Evolutionary conservation across 2,888 invertebrate genomes (phyloP), one percentile per base, ranked within the genome.

Genomic region (Drosophila antonietae): DNA sequence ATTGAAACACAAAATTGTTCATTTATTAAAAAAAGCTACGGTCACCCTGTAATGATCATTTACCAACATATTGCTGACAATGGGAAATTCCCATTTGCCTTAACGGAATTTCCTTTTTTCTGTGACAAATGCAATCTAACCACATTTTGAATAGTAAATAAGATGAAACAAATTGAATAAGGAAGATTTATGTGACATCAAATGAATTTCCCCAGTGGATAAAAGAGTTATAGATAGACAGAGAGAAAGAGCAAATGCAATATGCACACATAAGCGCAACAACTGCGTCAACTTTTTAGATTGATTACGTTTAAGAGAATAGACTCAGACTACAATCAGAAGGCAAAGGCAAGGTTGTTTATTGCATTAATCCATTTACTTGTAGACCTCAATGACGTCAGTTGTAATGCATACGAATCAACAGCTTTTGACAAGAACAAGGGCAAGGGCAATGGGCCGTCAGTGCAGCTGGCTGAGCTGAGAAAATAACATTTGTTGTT

Each of bases 231-330:
- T 8, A 46, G 8, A 23, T 23, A 15, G 23, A 46, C 6, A 6
- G 12, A 46, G 23, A 23, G 46, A 23, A 23, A 44, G 46, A 7
- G 6, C 5, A 23, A 46, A 15, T 46, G 46, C 46, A 46, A 39
- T 7, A 20, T 31, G 56, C 55, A 15, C 39, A 52, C 52, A 55
- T 37, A 57, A 28, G 44, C n/a, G 28, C 65, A 55, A 33, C 20
- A 44, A 20, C 44, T 58, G 57, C 52, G 20, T 7, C 9, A 55
- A 39, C 47, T 59, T 44, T 28, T 18, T n/a, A 70, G 64, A 80
- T 70, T 70, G 80, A 75, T 77, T 52, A 37, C 61, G 46, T 62
- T 43, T 23, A 47, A 61, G 46, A 41, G 53, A 55, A 55, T 58
- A 7, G 23, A 59, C 9, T 15, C 20, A 9, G 43, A 55, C 23